A percentile compares a stretch with the other conserved stretches of the same genome.
These are phyloP conservation scores for Psittacus erithacus DNA, from an alignment of 2,113 vertebrate species.

Conservation along the genomic window DNA sequence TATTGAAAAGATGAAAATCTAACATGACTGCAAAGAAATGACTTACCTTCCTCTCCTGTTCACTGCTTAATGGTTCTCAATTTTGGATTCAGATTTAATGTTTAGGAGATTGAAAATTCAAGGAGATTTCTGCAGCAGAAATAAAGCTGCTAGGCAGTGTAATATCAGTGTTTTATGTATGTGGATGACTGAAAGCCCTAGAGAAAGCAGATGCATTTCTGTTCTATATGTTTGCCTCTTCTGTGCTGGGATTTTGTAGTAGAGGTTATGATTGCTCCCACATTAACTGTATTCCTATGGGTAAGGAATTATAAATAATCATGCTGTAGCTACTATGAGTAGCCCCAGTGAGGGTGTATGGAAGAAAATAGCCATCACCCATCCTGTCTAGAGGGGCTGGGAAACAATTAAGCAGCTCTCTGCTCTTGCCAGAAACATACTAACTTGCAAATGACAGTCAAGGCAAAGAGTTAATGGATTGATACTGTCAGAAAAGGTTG, in stretches of 20 bases:
- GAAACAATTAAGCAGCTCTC: neutral
- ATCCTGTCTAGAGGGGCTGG: neutral
- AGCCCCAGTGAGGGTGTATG: neutral
- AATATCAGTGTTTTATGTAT: neutral
- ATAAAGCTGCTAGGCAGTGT: neutral
- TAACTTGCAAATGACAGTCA: neutral
- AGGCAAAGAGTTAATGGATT: neutral
- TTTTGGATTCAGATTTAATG: neutral
- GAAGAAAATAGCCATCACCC: neutral
- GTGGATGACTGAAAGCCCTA: neutral
- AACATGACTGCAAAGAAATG: neutral
- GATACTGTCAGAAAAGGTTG: neutral
- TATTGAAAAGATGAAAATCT: neutral
- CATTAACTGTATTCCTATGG: neutral
- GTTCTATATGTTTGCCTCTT: neutral
- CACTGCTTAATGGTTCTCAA: neutral
- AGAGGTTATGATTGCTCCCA: neutral
- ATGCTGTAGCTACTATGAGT: neutral
- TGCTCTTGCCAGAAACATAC: neutral
- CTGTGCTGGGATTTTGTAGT: neutral
- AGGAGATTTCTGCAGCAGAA: neutral
- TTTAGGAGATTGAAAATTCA: neutral
- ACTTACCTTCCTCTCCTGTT: neutral
- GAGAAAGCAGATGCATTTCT: neutral
- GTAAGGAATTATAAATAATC: neutral